Base-by-base conservation (phyloP, 1,140 invertebrate genomes). In the Mycetomoellerius zeteki region DNA sequence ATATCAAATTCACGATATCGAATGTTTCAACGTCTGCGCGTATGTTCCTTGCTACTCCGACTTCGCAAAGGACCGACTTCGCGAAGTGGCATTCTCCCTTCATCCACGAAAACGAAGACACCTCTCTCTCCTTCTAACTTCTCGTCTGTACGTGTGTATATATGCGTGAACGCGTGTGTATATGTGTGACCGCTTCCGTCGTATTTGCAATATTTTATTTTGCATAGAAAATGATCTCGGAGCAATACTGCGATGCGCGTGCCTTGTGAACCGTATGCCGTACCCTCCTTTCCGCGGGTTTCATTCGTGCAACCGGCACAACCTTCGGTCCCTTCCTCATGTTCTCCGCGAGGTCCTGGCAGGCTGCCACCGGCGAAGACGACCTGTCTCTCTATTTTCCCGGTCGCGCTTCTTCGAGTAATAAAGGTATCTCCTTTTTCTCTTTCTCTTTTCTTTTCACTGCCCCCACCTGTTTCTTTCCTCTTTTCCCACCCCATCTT, bases 371-470 rank as follows among this genome's bases (percentile, higher is more conserved):
- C 33, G 54, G 58, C 62, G 60, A 81, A 81, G 88, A 90, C 80
- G 73, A 90, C 78, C 71, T 64, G 88, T 90, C 89, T 80, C 76
- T 88, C 88, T 85, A 90, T 90, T 90, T 90, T 84, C 85, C 16
- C 72, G 50, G 24, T 76, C 54, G 47, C 52, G 54, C 37, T 56
- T 43, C 86, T 76, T 82, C 84, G 19, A 71, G 82, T 90, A 90
- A 90, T 90, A 90, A 90, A 90, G 89, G 89, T 90, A 87, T 78
- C 69, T 86, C 30, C 54, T 58, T 58, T 78, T 84, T 76, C 81
- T 27, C 80, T n/a, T 58, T 62, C 47, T 58, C 56, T 16, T 58
- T 64, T 47, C 21, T 33, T 8, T 37, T 19, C 37, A 37, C 47
- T 33, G 3, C 30, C 58, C 37, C 27, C 52, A 21, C 8, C 33